A percentile compares a stretch with the other conserved stretches of the same genome.
Evolutionary conservation across 2,797 vertebrate species (phyloP).

Genomic region (Momotus momota): DNA sequence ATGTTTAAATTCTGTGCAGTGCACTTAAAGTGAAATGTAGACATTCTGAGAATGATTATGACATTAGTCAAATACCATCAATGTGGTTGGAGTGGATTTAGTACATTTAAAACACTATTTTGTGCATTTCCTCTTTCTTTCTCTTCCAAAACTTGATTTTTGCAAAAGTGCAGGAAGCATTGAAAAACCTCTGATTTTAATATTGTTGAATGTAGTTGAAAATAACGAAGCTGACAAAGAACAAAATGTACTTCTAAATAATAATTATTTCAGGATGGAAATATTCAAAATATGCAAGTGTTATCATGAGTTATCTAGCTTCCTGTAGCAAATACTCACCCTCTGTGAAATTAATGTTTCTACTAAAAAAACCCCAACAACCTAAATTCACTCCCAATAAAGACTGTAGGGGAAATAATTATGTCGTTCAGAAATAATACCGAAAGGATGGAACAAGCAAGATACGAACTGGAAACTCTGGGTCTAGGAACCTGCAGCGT

Average conservation of each 20-base stretch:
- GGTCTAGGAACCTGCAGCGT: neutral
- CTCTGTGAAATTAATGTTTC: neutral
- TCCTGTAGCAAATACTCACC: neutral
- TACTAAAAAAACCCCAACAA: fast-evolving
- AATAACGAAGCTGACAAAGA: neutral
- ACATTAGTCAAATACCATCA: neutral
- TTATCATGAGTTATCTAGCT: neutral
- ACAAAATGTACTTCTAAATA: neutral
- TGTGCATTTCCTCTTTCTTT: neutral
- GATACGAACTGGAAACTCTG: neutral
- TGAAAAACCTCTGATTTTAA: neutral
- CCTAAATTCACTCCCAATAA: neutral
- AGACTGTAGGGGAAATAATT: neutral
- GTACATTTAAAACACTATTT: neutral
- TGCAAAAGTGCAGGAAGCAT: neutral
- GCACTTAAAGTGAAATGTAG: neutral
- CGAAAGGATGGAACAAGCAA: neutral
- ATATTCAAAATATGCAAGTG: neutral
- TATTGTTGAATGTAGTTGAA: neutral
- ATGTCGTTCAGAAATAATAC: neutral
- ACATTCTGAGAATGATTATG: neutral
- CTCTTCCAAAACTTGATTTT: neutral
- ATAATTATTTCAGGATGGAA: neutral
- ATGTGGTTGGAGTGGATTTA: neutral
- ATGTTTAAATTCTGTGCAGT: neutral